phyloP scores from a whole-genome alignment of 2,113 vertebrate genomes.

The Cettia cetti region DNA sequence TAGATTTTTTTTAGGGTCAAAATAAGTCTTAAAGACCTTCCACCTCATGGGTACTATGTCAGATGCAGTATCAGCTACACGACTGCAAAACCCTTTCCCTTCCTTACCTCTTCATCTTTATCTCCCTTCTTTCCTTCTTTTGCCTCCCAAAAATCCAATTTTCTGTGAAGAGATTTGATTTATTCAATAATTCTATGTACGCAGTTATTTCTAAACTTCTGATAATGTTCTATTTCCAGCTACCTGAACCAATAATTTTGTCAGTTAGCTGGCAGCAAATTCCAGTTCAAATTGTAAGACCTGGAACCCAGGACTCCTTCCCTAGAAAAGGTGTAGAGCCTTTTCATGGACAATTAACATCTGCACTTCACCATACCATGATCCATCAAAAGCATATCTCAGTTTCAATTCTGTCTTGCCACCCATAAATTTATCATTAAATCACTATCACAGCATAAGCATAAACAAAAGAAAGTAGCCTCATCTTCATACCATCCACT shows the following conservation, averaged over 20 bases:
- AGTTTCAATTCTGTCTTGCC: neutral
- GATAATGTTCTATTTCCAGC: neutral
- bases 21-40: neutral
- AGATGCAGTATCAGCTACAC: neutral
- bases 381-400: neutral
- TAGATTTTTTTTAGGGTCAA: neutral
- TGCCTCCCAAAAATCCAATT: neutral
- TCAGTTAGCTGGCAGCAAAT: neutral
- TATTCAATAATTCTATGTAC: neutral
- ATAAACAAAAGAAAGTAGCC: neutral
- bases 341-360: neutral
- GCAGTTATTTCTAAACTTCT: neutral
- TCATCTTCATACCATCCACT: slow-evolving; percentile 43
- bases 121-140: neutral
- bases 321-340: neutral
- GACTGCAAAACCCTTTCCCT: neutral
- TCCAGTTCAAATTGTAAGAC: neutral
- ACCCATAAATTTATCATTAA: slow-evolving; percentile 16
- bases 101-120: neutral
- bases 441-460: neutral
- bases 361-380: neutral
- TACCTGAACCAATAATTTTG: neutral
- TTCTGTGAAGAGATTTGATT: neutral
- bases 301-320: neutral
- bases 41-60: neutral